These are phyloP conservation scores for Fissipunctia ypsillon DNA, from an alignment of 2,888 invertebrate species.

Conservation along the genomic window DNA sequence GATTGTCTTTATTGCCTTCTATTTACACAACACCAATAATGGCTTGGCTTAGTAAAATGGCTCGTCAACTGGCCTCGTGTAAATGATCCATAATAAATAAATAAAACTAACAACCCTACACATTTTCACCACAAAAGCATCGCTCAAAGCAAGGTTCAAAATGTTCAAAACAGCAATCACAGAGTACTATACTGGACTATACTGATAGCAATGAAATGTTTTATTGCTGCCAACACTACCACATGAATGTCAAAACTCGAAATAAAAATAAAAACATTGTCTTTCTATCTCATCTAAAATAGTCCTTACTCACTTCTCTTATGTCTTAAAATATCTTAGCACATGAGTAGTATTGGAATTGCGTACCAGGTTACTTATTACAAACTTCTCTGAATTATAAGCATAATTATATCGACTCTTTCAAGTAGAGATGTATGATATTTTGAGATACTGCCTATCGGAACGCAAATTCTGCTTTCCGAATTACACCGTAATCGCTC, in stretches of 20 bases:
- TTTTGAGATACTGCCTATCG: too few relatives aligned
- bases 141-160: too few relatives aligned
- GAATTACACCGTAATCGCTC: too few relatives aligned
- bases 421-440: slow-evolving; percentile 4
- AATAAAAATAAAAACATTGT: slow-evolving; percentile 2
- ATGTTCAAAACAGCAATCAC: background rate
- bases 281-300: background rate
- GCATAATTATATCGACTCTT: slow-evolving; percentile 4
- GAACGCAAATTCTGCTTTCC: too few relatives aligned
- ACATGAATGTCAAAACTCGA: slow-evolving; percentile 32
- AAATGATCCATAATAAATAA: too few relatives aligned
- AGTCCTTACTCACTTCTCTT: accelerated
- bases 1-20: too few relatives aligned
- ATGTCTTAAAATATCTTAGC: background rate
- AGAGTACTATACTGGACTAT: too few relatives aligned
- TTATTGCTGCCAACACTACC: slow-evolving; percentile 17
- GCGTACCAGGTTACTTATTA: background rate
- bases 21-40: too few relatives aligned
- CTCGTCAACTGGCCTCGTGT: too few relatives aligned
- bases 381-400: background rate
- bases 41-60: too few relatives aligned
- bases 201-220: background rate
- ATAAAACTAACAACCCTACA: background rate
- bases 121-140: background rate
- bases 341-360: background rate